Evolutionary conservation across 2,888 invertebrate genomes (phyloP).

Genomic region (Neocrepidodera transversa): DNA sequence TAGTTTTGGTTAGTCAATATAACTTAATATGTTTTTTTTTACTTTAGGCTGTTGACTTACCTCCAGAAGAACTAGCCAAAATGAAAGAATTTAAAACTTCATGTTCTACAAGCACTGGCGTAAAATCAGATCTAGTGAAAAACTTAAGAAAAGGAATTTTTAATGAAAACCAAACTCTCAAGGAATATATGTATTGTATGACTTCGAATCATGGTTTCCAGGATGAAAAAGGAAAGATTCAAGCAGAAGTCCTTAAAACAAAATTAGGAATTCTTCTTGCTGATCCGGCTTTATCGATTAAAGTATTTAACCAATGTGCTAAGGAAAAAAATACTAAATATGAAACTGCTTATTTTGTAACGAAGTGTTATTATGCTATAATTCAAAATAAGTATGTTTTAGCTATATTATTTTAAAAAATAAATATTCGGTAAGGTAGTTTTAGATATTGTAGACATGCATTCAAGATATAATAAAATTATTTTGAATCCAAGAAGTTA

Average conservation of each 20-base stretch:
- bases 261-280: conserved; percentile 34
- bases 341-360: conserved; percentile 44
- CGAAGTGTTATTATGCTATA: conserved; percentile 48
- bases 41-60: conserved; percentile 45
- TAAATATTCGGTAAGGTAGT: too few species aligned
- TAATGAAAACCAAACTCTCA: conserved; percentile 44
- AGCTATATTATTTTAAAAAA: too few species aligned
- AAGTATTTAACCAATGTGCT: conserved; percentile 44
- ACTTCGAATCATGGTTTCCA: conserved; percentile 47
- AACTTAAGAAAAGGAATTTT: conserved; percentile 43
- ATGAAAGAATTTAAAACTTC: conserved; percentile 39
- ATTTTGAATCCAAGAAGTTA: too few species aligned
- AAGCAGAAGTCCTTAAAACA: conserved; percentile 40
- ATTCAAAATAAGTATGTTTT: too few species aligned
- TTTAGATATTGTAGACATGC: too few species aligned
- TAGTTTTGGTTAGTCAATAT: too few species aligned
- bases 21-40: too few species aligned
- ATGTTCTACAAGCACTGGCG: conserved; percentile 41
- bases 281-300: conserved; percentile 35
- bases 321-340: conserved; percentile 38
- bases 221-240: conserved; percentile 46
- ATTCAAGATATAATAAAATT: too few species aligned
- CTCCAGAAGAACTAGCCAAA: conserved; percentile 47
- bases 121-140: conserved; percentile 41
- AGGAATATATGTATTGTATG: conserved; percentile 43